Base-by-base conservation (phyloP, 2,888 invertebrate species). In the Dryococelus australis region DNA sequence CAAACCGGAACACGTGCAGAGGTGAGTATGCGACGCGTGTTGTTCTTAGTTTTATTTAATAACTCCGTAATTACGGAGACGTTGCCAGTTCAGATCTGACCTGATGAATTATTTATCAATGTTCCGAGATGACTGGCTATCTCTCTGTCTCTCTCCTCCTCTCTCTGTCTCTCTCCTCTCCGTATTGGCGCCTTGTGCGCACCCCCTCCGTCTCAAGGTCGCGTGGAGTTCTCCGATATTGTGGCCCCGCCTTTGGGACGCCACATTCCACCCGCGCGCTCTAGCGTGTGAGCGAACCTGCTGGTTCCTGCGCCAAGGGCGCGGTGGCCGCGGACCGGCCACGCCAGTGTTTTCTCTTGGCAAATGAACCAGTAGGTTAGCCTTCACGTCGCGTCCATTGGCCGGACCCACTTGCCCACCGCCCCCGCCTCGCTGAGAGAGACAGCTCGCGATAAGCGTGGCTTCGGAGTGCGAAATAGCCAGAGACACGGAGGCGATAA, bases 281-380 rank as follows among this genome's bases (percentile, higher is more conserved):
- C 65, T 8, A 1, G 65, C 65, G 65, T n/a, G n/a, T 65, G 65
- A 65, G 65, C 65, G 65, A 0, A 65, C 65, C n/a, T 65, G 65
- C 65, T 65, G 65, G 65, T 65, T 16, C 65, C 16, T 65, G 65
- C 65, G n/a, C 65, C 65, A 65, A 65, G 65, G 65, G 13, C 65
- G 65, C n/a, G 65, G 24, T 24, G 65, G 47, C 47, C 47, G 16
- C 16, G 47, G 47, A 47, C 65, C 65, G n/a, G n/a, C 65, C 65
- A n/a, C n/a, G 65, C 65, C 47, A 16, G 65, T 24, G 65, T 65
- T 65, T 65, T 65, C 65, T 65, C 65, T 65, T 65, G 65, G 65
- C 65, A 65, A 65, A 65, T 65, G 65, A 65, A 65, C 65, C 65
- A 65, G 65, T 65, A 65, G 65, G 65, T 65, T 65, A 65, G n/a